A percentile compares a stretch with the other conserved stretches of the same genome.
phyloP scores from a whole-genome alignment of 1,140 invertebrate genomes.

The Drosophila sucinea region DNA sequence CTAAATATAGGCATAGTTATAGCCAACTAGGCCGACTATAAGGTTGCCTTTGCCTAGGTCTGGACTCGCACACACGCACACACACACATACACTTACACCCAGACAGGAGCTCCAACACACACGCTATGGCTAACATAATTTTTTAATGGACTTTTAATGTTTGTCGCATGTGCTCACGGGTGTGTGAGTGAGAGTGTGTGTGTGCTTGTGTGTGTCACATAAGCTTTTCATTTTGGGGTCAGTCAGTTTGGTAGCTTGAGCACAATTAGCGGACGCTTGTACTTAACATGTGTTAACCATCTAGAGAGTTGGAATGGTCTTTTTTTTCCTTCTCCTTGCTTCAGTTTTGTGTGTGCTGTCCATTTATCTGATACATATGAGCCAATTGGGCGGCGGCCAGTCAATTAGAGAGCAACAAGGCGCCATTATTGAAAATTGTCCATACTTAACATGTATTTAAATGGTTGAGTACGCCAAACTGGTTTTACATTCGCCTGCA shows the following conservation, averaged over 20 bases:
- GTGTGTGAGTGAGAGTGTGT: constrained; percentile 15
- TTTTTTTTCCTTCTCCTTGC: constrained; percentile 19
- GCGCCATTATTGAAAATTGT: constrained; percentile 26
- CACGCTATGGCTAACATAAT: constrained; percentile 63
- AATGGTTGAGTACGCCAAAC: constrained; percentile 32
- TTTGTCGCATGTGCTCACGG: constrained; percentile 61
- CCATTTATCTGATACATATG: constrained; percentile 35
- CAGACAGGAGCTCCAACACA: constrained; percentile 56
- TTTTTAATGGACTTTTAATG: constrained; percentile 81
- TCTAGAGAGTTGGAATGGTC: constrained; percentile 47
- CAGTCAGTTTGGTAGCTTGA: constrained; percentile 46
- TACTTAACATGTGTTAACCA: constrained; percentile 62
- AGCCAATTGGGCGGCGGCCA: constrained; percentile 45
- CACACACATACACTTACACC: constrained; percentile 35
- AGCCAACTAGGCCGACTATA: constrained; percentile 38
- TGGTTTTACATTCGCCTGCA: constrained; percentile 6
- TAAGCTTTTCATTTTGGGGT: constrained; percentile 55
- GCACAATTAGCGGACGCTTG: constrained; percentile 67
- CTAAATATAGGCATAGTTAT: constrained; percentile 48
- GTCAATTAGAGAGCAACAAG: constrained; percentile 53
- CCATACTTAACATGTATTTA: constrained; percentile 34
- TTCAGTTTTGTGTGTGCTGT: constrained; percentile 26
- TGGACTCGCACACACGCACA: constrained; percentile 31
- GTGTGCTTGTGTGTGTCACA: constrained; percentile 36
- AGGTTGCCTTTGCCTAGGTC: constrained; percentile 44